Evolutionary conservation across 2,888 invertebrate genomes (phyloP).

Genomic region (Sceliomorpha sp.): DNA sequence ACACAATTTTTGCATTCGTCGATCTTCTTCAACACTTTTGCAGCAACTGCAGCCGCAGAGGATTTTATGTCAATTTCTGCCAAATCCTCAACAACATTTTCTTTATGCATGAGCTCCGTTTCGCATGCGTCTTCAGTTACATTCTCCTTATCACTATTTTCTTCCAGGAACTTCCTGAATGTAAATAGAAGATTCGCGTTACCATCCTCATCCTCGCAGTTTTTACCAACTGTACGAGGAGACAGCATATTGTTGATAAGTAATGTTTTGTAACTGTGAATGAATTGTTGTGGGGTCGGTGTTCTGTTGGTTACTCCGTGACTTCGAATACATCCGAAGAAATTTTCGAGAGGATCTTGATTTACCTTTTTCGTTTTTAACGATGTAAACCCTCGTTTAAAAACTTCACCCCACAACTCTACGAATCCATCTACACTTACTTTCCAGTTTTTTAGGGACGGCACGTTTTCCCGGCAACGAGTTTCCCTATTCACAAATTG

Average conservation of each 20-base stretch:
- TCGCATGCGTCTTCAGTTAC: no score
- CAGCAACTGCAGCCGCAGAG: no score
- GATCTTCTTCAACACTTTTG: no score
- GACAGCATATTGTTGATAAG: conserved; percentile 14
- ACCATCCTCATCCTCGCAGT: no score
- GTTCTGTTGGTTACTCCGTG: conserved; percentile 5
- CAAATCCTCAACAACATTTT: no score
- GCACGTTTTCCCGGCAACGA: neutral
- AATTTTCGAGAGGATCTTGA: conserved; percentile 22
- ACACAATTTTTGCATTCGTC: no score
- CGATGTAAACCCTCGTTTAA: conserved; percentile 1
- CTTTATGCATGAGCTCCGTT: no score
- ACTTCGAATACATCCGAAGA: conserved; percentile 9
- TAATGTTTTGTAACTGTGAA: conserved; percentile 9
- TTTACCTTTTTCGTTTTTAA: conserved; percentile 18
- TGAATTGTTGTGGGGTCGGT: conserved; percentile 14
- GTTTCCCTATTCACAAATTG: conserved; percentile 3
- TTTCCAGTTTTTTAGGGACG: conserved; percentile 6
- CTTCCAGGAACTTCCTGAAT: no score
- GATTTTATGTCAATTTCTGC: no score
- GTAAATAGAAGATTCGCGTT: no score
- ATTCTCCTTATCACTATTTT: no score
- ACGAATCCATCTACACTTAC: conserved; percentile 7
- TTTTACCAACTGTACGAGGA: no score
- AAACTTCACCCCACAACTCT: conserved; percentile 7